These are phyloP conservation scores for Parnassius apollo DNA, from an alignment of 2,888 invertebrate species.

Conservation along the genomic window DNA sequence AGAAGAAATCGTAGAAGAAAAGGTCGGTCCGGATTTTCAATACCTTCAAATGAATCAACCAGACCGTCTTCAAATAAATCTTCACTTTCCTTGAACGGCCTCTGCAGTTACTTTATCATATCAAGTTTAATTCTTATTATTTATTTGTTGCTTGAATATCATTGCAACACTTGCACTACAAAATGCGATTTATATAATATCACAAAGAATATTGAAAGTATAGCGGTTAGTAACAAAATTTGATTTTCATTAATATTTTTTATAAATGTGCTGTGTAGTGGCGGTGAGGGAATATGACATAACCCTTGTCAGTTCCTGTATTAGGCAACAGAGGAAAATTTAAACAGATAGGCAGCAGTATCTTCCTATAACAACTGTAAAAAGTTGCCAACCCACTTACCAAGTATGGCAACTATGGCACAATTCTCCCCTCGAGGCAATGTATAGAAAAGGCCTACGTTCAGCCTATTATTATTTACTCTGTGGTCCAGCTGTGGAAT, in stretches of 20 bases:
- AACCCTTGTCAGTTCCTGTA: too few species aligned
- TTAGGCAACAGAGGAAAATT: too few species aligned
- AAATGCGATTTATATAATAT: constrained; percentile 49
- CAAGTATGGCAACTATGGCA: too few species aligned
- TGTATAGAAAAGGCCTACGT: too few species aligned
- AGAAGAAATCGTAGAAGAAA: constrained; percentile 50
- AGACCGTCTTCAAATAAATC: constrained; percentile 14
- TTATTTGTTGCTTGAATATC: constrained; percentile 58
- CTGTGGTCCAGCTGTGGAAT: too few species aligned
- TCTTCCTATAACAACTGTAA: too few species aligned
- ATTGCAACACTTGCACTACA: constrained; percentile 49
- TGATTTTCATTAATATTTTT: neutral
- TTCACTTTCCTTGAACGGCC: constrained; percentile 38
- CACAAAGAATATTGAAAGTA: constrained; percentile 52
- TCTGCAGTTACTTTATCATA: constrained; percentile 52
- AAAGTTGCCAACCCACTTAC: too few species aligned
- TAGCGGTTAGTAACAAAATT: constrained; percentile 49
- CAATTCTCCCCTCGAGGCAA: too few species aligned
- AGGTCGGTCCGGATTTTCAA: constrained; percentile 30
- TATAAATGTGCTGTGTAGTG: too few species aligned
- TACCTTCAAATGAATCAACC: neutral
- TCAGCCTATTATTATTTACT: too few species aligned
- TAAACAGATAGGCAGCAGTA: too few species aligned
- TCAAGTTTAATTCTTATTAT: constrained; percentile 49
- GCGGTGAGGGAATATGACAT: too few species aligned